Base-by-base conservation (phyloP, 2,888 invertebrate species). In the Sinhomidia bicolor region DNA sequence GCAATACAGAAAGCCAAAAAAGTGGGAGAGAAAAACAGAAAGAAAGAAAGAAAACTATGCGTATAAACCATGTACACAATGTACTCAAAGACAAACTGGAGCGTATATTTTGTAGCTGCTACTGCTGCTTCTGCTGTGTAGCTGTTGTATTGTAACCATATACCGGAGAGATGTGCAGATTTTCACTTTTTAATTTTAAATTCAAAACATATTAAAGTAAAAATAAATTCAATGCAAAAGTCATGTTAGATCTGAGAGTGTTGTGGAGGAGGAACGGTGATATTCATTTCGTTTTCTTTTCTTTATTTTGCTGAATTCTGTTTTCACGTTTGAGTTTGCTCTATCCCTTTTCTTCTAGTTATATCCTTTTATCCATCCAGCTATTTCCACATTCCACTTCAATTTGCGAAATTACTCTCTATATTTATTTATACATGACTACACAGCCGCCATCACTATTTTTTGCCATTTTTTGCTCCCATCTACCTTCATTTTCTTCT, bases 361-460 rank as follows among this genome's bases (percentile, higher is more conserved):
- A 14, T 32, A 32, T 65, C 29, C 12, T 1, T 41, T 20, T 41
- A 14, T 51, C 74, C 76, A 51, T 51, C 51, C 47, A 76, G 29
- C 76, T n/a, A 51, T 76, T 76, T 51, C 76, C 51, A 47, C 51
- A 76, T 76, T 76, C 76, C 76, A 51, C 76, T 76, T 51, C 76
- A 76, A 76, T 76, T 51, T 76, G 51, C 76, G 76, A 76, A 76
- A 76, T 76, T 76, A 76, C 32, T 76, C 71, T 74, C 44, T 51
- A 76, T 76, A 76, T 51, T 76, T 76, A 76, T 76, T 76, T 76
- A 76, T 76, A 76, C 76, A 76, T 76, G 76, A 76, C 51, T 76
- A 76, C 76, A 76, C 51, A 10, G 29, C 51, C 76, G 51, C 51
- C 51, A 51, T 76, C 51, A 51, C 76, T 26, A 32, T 32, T 44